Evolutionary conservation across 2,113 vertebrate species (phyloP), one percentile per base, ranked within the genome.

Genomic region (Camelus dromedarius): DNA sequence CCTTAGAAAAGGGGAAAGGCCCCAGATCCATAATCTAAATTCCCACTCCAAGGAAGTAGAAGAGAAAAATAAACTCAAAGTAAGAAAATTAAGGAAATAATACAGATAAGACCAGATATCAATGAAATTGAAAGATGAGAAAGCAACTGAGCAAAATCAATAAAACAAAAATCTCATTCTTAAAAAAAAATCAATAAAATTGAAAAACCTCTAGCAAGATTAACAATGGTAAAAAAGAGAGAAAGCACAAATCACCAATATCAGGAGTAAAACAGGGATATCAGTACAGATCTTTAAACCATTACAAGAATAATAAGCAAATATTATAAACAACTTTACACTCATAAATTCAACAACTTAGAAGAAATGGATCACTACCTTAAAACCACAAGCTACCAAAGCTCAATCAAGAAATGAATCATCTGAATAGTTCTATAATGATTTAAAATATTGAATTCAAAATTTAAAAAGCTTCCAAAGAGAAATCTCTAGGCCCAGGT

Each of bases 71-170:
- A 82, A 20, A 88, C 38, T 14, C 32, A 82, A 92, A 89, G 22
- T 42, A 95, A 92, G 75, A 87, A 92, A 88, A 82, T 69, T 19
- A 56, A 58, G 30, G 48, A 56, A 92, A 88, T 19, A 80, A 80
- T 56, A 86, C 35, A 73, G 77, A 75, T n/a, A 56, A 58, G 81
- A 80, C 38, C 60, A 77, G 38, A 76, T 77, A 77, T 85, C 75
- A 87, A 82, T 82, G 58, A 86, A 95, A 95, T 67, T 92, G 50
- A 50, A 66, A 92, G 92, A 75, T 75, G 46, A 75, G 77, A 92
- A 76, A 20, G 83, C 58, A 60, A 42, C 26, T 13, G 60, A 88
- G 30, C 22, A 81, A 92, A 89, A 52, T 50, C 52, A 88, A 52
- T 58, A 58, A 69, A 82, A 56, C 24, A 48, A 70, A 87, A 92